phyloP scores from a whole-genome alignment of 2,888 invertebrate genomes.

The Sarcophaga variegata region DNA sequence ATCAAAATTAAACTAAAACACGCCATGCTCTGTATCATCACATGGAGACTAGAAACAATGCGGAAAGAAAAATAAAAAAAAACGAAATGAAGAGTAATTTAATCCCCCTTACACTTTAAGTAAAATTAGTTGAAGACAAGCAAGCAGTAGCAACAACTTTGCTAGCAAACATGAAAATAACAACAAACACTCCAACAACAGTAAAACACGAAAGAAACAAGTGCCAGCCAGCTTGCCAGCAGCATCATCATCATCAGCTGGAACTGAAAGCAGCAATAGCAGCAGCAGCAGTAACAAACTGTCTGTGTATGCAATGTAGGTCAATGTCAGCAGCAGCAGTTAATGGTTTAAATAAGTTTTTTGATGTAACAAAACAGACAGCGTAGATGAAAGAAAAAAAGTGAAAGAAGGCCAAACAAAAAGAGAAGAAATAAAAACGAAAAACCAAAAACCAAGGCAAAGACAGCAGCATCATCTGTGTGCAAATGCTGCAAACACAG shows the following conservation, averaged over 20 bases:
- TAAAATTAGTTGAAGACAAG: not conserved
- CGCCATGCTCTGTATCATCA: conserved; percentile 18
- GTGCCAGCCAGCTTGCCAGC: not conserved
- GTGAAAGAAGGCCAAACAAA: conserved; percentile 32
- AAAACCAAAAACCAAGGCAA: conserved; percentile 25
- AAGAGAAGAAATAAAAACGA: conserved; percentile 26
- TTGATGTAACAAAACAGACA: conserved; percentile 44
- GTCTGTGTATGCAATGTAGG: conserved; percentile 71
- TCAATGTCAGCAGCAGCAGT: conserved; percentile 75
- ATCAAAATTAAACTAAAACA: conserved; percentile 53
- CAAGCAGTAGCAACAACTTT: conserved; percentile 30
- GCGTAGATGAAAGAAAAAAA: conserved; percentile 14
- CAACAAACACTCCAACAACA: not conserved
- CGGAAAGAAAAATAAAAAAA: conserved; percentile 12
- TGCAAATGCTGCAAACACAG: conserved; percentile 1
- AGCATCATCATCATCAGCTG: conserved; percentile 27
- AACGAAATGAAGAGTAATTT: not conserved
- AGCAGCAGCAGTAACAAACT: conserved; percentile 5
- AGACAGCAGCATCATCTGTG: conserved; percentile 16
- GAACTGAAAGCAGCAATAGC: conserved; percentile 11
- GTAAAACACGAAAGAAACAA: not conserved
- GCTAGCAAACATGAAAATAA: not conserved
- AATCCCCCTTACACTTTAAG: not conserved
- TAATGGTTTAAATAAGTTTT: conserved; percentile 54
- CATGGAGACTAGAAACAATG: conserved; percentile 11